These are phyloP conservation scores for Oryzias sinensis DNA, from an alignment of 2,797 vertebrate genomes.

Conservation along the genomic window DNA sequence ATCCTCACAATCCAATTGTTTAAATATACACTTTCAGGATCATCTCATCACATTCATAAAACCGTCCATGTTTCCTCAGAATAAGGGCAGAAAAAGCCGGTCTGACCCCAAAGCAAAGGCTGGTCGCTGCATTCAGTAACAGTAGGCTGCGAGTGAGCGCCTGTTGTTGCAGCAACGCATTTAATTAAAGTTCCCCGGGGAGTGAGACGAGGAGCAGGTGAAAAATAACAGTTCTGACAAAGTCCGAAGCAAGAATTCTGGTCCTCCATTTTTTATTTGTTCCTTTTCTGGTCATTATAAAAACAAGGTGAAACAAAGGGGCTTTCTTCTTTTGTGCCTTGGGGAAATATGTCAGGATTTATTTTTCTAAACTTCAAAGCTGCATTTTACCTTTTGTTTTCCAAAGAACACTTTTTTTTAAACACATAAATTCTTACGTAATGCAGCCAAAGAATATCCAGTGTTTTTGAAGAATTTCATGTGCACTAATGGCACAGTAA, in stretches of 20 bases:
- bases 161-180: constrained; percentile 61
- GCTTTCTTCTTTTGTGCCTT: constrained; percentile 56
- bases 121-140: constrained; percentile 34
- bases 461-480: constrained; percentile 73
- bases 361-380: constrained; percentile 82
- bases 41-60: too few relatives aligned
- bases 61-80: too few relatives aligned
- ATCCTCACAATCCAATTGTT: too few relatives aligned
- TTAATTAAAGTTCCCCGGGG: constrained; percentile 65
- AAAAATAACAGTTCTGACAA: constrained; percentile 38
- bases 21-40: too few relatives aligned
- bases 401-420: constrained; percentile 26
- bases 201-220: constrained; percentile 50
- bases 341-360: constrained; percentile 75
- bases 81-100: background rate
- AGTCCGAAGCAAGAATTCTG: constrained; percentile 40
- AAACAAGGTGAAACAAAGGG: constrained; percentile 69
- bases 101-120: constrained; percentile 34
- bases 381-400: constrained; percentile 66
- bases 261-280: constrained; percentile 21
- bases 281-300: constrained; percentile 49
- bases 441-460: constrained; percentile 65
- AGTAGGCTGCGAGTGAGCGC: constrained; percentile 40
- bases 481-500: constrained; percentile 62
- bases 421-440: constrained; percentile 52